Evolutionary conservation across 2,888 invertebrate species (phyloP).

Genomic region (Coelopa pilipes): DNA sequence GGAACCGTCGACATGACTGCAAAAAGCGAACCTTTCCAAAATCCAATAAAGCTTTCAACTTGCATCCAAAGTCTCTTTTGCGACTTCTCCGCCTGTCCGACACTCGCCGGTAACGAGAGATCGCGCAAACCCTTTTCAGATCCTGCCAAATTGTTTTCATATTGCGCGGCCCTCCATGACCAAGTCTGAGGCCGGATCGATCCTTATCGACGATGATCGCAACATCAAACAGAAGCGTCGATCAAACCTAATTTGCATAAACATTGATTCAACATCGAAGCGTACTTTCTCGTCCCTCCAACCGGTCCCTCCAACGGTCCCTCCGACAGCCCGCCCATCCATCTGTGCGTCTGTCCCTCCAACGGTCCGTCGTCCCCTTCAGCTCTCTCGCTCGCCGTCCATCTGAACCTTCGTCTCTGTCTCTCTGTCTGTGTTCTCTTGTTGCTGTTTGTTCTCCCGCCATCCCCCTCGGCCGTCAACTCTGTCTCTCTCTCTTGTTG

Average conservation of each 20-base stretch:
- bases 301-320: too few relatives aligned
- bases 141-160: conserved; percentile 19
- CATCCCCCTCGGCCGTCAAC: not conserved
- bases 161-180: conserved; percentile 5
- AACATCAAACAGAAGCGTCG: conserved; percentile 36
- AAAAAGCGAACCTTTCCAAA: not conserved
- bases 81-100: not conserved
- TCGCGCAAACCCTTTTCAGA: not conserved
- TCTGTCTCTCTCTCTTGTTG: not conserved
- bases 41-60: not conserved
- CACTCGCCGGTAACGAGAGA: not conserved
- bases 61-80: not conserved
- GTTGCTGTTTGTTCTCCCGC: not conserved
- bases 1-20: not conserved
- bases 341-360: too few relatives aligned
- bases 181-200: not conserved
- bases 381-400: not conserved
- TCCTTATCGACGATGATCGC: conserved; percentile 26
- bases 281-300: not conserved
- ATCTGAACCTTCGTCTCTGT: not conserved
- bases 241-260: conserved; percentile 35
- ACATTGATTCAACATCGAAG: conserved; percentile 31
- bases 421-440: not conserved
- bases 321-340: too few relatives aligned
- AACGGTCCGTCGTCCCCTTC: too few relatives aligned